Base-by-base conservation (phyloP, 2,888 invertebrate genomes). In the Aphodius sticticus region DNA sequence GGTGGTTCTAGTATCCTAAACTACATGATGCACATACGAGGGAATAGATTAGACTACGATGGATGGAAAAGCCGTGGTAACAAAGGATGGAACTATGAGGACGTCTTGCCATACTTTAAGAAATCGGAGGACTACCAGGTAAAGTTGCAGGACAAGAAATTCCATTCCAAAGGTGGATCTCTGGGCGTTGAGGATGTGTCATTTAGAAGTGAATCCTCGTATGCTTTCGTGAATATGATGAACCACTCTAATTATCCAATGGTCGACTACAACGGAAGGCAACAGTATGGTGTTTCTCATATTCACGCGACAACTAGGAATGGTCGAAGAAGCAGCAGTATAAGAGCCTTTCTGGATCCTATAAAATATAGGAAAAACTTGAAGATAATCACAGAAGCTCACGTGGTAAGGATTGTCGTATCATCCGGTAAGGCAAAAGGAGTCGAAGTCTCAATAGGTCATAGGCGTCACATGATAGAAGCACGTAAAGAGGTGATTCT, bases 401-500 rank as follows among this genome's bases (percentile, higher is more conserved):
- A 87, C 38, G 91, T 88, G 1, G 88, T 86, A 1, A 88, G 87
- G 82, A 83, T 91, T 2, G 79, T 90, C 82, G 75, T 85, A 84
- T 71, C 84, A 6, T 91, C 91, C 0, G 94, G 92, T 85, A 87
- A 86, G 7, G 93, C 93, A 0, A 88, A 88, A 0, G 95, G 94
- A 0, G 94, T 96, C 0, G 92, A 94, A 86, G 95, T 94, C 84
- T 84, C 90, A 1, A 93, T 93, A 86, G 89, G 92, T 80, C 91
- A 91, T 15, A 89, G 86, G 85, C 90, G 90, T 82, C 92, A 89
- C 80, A 84, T 86, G 7, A 90, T 90, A 0, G 86, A 89, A 9
- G 95, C 95, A 4, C 91, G 90, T 4, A 95, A 93, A 82, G 96
- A 95, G 88, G 92, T 96, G 0, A 92, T 97, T 77, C 88, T 96